Base-by-base conservation (phyloP, 2,888 invertebrate genomes). In the Scaeva pyrastri region DNA sequence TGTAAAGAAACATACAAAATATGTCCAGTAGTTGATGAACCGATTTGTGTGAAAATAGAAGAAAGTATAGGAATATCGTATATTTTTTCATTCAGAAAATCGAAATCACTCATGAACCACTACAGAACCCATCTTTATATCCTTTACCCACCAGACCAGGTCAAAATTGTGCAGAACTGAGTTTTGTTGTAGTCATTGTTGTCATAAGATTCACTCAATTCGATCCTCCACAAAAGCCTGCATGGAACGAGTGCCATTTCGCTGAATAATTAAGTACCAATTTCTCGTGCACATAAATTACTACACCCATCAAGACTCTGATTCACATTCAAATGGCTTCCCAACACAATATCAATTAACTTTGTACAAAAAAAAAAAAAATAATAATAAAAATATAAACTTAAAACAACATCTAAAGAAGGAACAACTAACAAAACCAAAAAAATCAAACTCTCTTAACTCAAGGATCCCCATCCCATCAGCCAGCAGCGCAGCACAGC, bases 301-400 rank as follows among this genome's bases (percentile, higher is more conserved):
- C 48, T 48, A n/a, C 36, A 73, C 60, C 48, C 16, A 66, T 66
- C 64, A 36, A 81, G 52, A 41, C 56, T 21, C 56, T 60, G 26
- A 39, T 43, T 41, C 64, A 45, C 19, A 73, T 77, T 74, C 74
- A 68, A 66, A 84, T 68, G 66, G 77, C 76, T 73, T 74, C 66
- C 74, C 77, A 68, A 39, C 52, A 50, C 81, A 77, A 86, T 82
- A 81, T 77, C 86, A 86, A 86, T 86, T 82, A 86, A 77, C 73
- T 66, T 19, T 5, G 11, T 56, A 73, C 21, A 62, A 62, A 62
- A 36, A 75, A 45, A 23, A 48, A 60, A 21, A 43, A 21, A 43
- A 48, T n/a, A n/a, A n/a, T n/a, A n/a, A 62, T 31, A 50, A 58
- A 60, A 41, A 26, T n/a, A n/a, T 48, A 64, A 23, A 19, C 23